Evolutionary conservation across 2,113 vertebrate genomes (phyloP).

Genomic region (Myodes glareolus): DNA sequence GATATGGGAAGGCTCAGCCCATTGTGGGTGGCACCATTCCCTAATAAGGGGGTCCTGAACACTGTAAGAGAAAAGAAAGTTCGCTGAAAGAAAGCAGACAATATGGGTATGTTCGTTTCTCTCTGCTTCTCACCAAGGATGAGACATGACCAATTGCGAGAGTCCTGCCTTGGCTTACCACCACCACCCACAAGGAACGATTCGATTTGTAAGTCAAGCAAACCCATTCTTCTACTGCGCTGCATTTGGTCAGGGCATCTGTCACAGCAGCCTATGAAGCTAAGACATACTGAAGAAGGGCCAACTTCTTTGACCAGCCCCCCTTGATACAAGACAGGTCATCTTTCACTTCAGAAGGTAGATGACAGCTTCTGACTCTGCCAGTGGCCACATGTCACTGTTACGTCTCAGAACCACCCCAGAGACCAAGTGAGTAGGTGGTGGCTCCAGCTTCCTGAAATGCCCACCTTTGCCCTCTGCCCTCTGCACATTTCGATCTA

Average conservation of each 20-base stretch:
- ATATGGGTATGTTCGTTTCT: neutral
- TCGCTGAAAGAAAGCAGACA: neutral
- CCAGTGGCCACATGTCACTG: accelerated
- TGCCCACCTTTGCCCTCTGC: too few relatives aligned
- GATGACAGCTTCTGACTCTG: neutral
- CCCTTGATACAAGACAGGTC: accelerated
- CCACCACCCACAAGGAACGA: neutral
- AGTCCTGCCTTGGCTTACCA: neutral
- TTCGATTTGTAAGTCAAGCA: neutral
- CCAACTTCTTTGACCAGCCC: neutral
- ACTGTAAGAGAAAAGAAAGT: neutral
- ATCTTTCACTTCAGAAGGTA: accelerated
- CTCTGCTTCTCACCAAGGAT: neutral
- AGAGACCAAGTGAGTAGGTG: neutral
- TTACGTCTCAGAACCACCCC: neutral
- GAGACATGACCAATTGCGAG: neutral
- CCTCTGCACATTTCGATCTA: accelerated
- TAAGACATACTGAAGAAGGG: accelerated
- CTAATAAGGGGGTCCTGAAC: neutral
- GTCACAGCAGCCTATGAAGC: neutral
- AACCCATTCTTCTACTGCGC: neutral
- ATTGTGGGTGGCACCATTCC: neutral
- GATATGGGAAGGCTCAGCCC: neutral
- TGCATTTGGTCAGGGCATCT: neutral
- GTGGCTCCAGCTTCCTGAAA: neutral